These are phyloP conservation scores for Macrostomum lignano DNA, from an alignment of 1,140 invertebrate species.

Conservation along the genomic window DNA sequence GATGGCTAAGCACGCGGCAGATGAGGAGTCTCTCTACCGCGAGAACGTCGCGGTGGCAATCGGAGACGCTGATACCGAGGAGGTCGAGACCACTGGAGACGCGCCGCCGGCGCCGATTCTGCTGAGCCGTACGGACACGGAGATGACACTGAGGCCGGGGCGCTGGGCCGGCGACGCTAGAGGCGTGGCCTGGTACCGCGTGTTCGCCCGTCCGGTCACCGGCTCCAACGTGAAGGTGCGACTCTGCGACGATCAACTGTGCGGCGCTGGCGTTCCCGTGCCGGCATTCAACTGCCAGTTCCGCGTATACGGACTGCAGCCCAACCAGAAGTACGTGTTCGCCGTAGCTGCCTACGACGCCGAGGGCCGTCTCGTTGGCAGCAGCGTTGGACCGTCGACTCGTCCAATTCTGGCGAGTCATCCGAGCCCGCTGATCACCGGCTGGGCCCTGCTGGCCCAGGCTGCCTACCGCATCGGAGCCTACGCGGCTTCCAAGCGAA, in stretches of 20 bases:
- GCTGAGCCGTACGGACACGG: slow-evolving; percentile 17
- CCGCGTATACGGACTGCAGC: slow-evolving; percentile 14
- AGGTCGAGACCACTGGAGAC: too few relatives aligned
- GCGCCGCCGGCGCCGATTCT: slow-evolving; percentile 19
- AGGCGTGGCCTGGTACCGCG: slow-evolving; percentile 18
- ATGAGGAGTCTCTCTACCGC: slow-evolving; percentile 16
- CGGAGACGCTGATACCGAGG: slow-evolving; percentile 5
- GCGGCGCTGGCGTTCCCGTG: slow-evolving; percentile 18
- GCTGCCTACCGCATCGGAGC: slow-evolving; percentile 7
- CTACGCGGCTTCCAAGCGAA: slow-evolving; percentile 2
- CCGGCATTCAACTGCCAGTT: slow-evolving; percentile 14
- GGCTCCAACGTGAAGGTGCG: slow-evolving; percentile 22
- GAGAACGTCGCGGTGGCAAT: slow-evolving; percentile 12
- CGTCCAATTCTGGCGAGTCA: slow-evolving; percentile 21
- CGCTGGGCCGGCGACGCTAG: neutral
- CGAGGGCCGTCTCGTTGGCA: slow-evolving; percentile 21
- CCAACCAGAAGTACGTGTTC: slow-evolving; percentile 22
- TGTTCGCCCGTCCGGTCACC: slow-evolving; percentile 16
- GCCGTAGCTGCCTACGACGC: slow-evolving; percentile 23
- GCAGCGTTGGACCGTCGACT: slow-evolving; percentile 19
- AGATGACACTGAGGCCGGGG: slow-evolving; percentile 11
- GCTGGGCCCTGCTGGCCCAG: slow-evolving; percentile 21
- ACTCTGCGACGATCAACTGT: slow-evolving; percentile 18
- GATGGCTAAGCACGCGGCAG: slow-evolving; percentile 6
- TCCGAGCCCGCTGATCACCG: slow-evolving; percentile 19